A percentile compares a stretch with the other conserved stretches of the same genome.
Evolutionary conservation across 2,113 vertebrate genomes (phyloP).

Genomic region (Ramphastos sulfuratus): DNA sequence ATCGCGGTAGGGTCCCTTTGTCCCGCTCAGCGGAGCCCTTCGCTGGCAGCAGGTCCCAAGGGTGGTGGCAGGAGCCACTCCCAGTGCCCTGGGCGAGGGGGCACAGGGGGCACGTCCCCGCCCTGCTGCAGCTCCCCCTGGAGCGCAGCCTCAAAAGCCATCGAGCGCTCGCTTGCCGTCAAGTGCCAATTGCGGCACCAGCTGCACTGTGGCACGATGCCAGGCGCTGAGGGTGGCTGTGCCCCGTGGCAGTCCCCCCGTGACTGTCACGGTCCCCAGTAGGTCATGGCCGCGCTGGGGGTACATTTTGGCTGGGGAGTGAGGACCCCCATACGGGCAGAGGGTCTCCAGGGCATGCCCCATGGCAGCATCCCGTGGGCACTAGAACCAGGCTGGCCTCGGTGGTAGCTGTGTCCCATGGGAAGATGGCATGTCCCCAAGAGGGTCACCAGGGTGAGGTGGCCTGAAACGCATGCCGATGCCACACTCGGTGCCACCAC

Average conservation of each 20-base stretch:
- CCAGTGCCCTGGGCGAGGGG: not conserved
- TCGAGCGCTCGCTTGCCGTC: not conserved
- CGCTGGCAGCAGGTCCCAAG: not conserved
- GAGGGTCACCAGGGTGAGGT: not conserved
- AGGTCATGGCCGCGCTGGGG: not conserved
- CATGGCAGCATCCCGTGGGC: not conserved
- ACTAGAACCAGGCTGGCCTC: not conserved
- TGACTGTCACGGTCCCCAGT: not conserved
- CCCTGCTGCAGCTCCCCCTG: not conserved
- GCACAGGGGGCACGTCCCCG: accelerated
- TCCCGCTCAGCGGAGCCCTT: not conserved
- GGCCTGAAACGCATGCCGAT: accelerated
- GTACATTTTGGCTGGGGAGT: not conserved
- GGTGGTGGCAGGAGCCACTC: not conserved
- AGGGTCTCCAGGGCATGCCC: not conserved
- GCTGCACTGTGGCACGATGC: not conserved
- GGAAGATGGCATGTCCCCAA: not conserved
- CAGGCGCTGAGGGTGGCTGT: not conserved
- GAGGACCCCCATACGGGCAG: not conserved
- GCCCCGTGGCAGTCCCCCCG: not conserved
- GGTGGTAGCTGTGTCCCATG: not conserved
- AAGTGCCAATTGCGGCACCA: not conserved
- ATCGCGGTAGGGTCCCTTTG: too few relatives aligned
- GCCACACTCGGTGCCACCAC: not conserved
- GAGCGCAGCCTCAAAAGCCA: not conserved